phyloP scores from a whole-genome alignment of 2,797 vertebrate genomes.

The Catamblyrhynchus diadema region DNA sequence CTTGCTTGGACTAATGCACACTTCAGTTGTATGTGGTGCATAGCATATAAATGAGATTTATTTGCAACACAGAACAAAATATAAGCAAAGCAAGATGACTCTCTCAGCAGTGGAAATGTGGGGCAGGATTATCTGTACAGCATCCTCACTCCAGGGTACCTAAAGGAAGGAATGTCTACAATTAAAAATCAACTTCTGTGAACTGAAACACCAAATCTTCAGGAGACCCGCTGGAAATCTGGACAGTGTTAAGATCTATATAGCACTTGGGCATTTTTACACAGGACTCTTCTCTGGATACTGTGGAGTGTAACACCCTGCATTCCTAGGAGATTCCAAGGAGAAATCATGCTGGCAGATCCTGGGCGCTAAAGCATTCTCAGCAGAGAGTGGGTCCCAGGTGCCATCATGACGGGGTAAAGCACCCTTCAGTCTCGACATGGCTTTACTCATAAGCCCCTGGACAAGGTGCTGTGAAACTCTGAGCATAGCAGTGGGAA shows the following conservation, averaged over 20 bases:
- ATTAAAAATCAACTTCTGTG: not conserved
- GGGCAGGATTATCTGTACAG: not conserved
- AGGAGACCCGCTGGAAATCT: not conserved
- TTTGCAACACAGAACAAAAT: not conserved
- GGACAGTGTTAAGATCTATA: not conserved
- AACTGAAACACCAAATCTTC: not conserved
- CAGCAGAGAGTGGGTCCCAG: not conserved
- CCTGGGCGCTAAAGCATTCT: not conserved
- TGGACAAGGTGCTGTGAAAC: not conserved
- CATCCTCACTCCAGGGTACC: not conserved
- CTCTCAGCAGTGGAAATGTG: not conserved
- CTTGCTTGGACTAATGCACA: not conserved
- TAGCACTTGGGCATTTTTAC: not conserved
- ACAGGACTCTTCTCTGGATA: not conserved
- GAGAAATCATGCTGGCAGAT: not conserved
- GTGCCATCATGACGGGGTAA: not conserved
- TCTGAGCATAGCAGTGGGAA: not conserved
- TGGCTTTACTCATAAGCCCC: fast-evolving
- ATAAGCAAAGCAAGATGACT: not conserved
- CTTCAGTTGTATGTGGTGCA: not conserved
- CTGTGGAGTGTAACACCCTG: not conserved
- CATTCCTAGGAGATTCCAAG: not conserved
- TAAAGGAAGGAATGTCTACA: not conserved
- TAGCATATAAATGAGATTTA: constrained; percentile 5
- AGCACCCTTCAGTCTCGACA: not conserved